Base-by-base conservation (phyloP, 2,888 invertebrate genomes). In the Corbicula japonica region DNA sequence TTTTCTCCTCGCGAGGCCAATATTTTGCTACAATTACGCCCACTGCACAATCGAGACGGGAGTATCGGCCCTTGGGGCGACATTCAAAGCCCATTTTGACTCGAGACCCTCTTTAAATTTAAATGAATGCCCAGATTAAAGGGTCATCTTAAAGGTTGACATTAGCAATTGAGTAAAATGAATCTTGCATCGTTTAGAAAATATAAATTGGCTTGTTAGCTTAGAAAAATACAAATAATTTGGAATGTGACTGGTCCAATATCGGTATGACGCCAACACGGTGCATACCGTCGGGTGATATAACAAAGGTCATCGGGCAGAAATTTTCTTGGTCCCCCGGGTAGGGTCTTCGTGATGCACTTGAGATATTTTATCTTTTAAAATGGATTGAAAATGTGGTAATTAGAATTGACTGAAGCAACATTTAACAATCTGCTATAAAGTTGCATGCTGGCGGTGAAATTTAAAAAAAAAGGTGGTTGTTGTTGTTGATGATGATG, bases 141-240 rank as follows among this genome's bases (percentile, higher is more conserved):
- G 83, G 83, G 83, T 83, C 83, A 78, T 71, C 52, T 68, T 56
- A 70, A 72, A 69, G 83, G 74, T 74, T 58, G 76, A 79, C 83
- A 74, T 80, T 79, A 80, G 83, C 79, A 54, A 80, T 79, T 70
- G 79, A 76, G 73, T 76, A 76, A 76, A 79, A 71, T 79, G 80
- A 61, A 66, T 66, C 79, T 77, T 52, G 71, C 66, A 62, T 73
- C 70, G 74, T 75, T 78, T 78, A 71, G 70, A 80, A 82, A 81
- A 80, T 69, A 80, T 74, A 80, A 83, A 83, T 83, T 80, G 83
- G 79, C 83, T 83, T 83, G 83, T 83, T 83, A 83, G 69, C 83
- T 79, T 76, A 54, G 68, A 32, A 76, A 76, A 77, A 81, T 77
- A 71, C 74, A 69, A 72, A 69, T 56, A 62, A 58, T 61, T 69